A percentile compares a stretch with the other conserved stretches of the same genome.
Evolutionary conservation across 2,888 invertebrate species (phyloP).

Genomic region (Tigriopus californicus): DNA sequence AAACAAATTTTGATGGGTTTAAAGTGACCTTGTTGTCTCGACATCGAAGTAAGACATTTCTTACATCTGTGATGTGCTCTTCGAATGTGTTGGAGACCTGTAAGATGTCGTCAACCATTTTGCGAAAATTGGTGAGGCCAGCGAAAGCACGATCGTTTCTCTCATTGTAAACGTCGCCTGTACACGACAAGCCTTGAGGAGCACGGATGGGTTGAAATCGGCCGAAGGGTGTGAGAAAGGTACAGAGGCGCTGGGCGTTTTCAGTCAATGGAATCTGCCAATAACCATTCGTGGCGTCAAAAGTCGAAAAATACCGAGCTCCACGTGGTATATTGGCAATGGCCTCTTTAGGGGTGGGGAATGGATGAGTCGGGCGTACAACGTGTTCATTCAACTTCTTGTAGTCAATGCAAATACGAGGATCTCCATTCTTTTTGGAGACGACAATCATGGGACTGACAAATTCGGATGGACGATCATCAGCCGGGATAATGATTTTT

Average conservation of each 20-base stretch:
- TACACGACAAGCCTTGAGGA: neutral
- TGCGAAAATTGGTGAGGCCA: neutral
- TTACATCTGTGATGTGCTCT: neutral
- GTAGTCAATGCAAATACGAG: neutral
- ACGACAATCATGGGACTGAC: neutral
- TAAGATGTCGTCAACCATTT: slow-evolving; percentile 8
- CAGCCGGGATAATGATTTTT: slow-evolving; percentile 13
- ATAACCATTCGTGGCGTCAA: neutral
- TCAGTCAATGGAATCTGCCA: neutral
- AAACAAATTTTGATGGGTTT: neutral
- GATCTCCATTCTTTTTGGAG: neutral
- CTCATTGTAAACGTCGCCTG: neutral
- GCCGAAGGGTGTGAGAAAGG: neutral
- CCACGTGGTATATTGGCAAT: neutral
- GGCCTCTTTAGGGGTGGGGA: neutral
- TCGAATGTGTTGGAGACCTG: neutral
- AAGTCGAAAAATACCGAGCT: neutral
- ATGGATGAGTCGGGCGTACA: neutral
- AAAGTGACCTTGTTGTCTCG: slow-evolving; percentile 4
- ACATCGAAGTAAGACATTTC: neutral
- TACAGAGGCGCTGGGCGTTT: neutral
- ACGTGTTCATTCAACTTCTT: neutral
- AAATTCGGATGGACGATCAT: slow-evolving; percentile 13
- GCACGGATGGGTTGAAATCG: neutral
- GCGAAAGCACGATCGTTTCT: neutral